Evolutionary conservation across 2,113 vertebrate genomes (phyloP).

Genomic region (Cyprinodon tularosa): DNA sequence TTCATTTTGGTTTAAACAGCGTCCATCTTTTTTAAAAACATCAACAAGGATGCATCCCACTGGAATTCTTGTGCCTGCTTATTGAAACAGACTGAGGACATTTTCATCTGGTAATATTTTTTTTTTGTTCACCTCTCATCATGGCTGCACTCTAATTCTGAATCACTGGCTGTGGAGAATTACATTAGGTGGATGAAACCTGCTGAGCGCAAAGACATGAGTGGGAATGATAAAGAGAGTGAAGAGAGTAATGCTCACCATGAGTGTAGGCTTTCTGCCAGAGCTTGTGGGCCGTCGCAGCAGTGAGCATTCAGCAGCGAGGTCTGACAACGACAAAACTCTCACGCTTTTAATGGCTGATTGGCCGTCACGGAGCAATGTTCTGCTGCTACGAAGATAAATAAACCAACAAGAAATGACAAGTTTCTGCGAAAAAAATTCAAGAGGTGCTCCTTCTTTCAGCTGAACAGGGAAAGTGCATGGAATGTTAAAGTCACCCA

Average conservation of each 20-base stretch:
- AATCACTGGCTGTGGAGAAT: conserved; percentile 64
- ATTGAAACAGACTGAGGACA: conserved; percentile 51
- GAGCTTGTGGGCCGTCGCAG: conserved; percentile 20
- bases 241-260: background rate
- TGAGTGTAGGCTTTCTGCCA: conserved; percentile 52
- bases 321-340: conserved; percentile 24
- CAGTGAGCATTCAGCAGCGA: conserved; percentile 26
- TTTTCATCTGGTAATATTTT: conserved; percentile 61
- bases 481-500: background rate
- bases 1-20: conserved; percentile 4
- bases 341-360: conserved; percentile 6
- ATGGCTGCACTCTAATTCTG: conserved; percentile 57
- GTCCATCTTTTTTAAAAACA: conserved; percentile 38
- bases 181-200: conserved; percentile 57
- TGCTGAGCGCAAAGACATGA: conserved; percentile 44
- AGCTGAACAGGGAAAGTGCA: background rate
- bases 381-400: conserved; percentile 27
- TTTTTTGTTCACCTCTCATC: conserved; percentile 51
- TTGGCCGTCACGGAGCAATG: conserved; percentile 26
- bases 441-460: background rate
- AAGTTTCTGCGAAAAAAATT: conserved; percentile 22
- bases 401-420: conserved; percentile 25
- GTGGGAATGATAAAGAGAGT: conserved; percentile 43
- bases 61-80: conserved; percentile 20
- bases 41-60: conserved; percentile 31